Conservation (phyloP, 2,797 vertebrate genomes). For the Microctenopoma steveboyesi region DNA sequence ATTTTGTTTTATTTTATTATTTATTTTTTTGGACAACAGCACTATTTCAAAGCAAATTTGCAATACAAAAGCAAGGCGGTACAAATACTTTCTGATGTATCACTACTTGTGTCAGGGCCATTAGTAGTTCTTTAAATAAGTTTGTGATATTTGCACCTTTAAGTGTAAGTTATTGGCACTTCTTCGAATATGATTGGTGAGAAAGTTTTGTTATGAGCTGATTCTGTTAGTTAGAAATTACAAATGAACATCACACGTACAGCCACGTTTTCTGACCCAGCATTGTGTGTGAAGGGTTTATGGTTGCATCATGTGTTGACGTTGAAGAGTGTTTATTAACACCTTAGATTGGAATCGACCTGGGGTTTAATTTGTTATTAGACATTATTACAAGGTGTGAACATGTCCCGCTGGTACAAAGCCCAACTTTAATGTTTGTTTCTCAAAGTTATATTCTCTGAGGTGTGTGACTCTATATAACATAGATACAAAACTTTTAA, state of each 20-base stretch:
- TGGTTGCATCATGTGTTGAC: slow-evolving; percentile 66
- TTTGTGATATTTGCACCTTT: no score
- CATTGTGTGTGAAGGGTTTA: not conserved
- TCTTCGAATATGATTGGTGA: not conserved
- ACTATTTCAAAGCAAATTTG: no score
- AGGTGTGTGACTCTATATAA: slow-evolving; percentile 6
- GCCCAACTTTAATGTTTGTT: slow-evolving; percentile 18
- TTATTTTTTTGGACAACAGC: no score
- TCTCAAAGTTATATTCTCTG: slow-evolving; percentile 4
- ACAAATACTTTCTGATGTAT: no score
- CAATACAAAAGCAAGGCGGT: no score
- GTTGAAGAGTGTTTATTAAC: slow-evolving; percentile 52
- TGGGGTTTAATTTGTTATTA: slow-evolving; percentile 46
- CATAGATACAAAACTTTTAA: not conserved
- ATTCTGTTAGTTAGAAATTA: not conserved
- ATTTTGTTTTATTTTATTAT: no score
- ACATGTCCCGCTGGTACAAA: slow-evolving; percentile 26
- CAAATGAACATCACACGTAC: no score
- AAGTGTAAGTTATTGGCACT: no score
- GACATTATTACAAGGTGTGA: slow-evolving; percentile 27
- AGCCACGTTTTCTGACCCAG: not conserved
- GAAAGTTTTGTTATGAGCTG: not conserved
- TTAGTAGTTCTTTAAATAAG: no score
- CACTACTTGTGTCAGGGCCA: no score
- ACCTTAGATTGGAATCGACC: slow-evolving; percentile 46